A percentile compares a stretch with the other conserved stretches of the same genome.
Evolutionary conservation across 2,797 vertebrate genomes (phyloP).

Genomic region (Pantherophis vulpinus): DNA sequence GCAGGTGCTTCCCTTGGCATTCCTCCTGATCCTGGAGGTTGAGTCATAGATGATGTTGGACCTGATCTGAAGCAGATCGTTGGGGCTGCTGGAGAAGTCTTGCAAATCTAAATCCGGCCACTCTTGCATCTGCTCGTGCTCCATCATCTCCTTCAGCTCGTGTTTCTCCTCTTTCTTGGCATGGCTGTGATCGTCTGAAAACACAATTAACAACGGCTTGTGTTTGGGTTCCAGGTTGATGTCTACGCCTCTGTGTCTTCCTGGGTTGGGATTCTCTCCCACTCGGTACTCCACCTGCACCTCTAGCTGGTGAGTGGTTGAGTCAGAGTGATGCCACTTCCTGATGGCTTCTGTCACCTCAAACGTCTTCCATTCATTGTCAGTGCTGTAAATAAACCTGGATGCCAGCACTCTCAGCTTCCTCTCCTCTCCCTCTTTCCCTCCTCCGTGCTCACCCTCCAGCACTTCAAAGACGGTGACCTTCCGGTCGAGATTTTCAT

Average conservation of each 20-base stretch:
- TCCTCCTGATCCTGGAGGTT: conserved; percentile 88
- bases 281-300: conserved; percentile 86
- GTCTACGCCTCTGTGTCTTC: conserved; percentile 85
- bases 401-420: conserved; percentile 78
- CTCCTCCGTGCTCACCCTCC: conserved; percentile 43
- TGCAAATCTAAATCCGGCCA: conserved; percentile 73
- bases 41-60: conserved; percentile 97
- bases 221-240: conserved; percentile 85
- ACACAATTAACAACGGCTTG: conserved; percentile 89
- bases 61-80: conserved; percentile 91
- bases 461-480: conserved; percentile 88
- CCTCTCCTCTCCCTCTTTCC: conserved; percentile 57
- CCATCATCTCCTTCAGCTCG: conserved; percentile 92
- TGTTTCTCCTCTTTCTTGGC: conserved; percentile 85
- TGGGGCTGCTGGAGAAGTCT: conserved; percentile 72
- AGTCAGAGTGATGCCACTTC: conserved; percentile 82
- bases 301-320: conserved; percentile 84
- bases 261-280: conserved; percentile 47
- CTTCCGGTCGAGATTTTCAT: conserved; percentile 84
- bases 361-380: conserved; percentile 91
- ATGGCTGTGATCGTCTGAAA: conserved; percentile 91
- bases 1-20: conserved; percentile 93
- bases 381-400: conserved; percentile 84
- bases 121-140: conserved; percentile 81
- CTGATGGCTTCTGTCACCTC: conserved; percentile 85